These are phyloP conservation scores for Drosophila pseudotakahashii DNA, from an alignment of 2,888 invertebrate genomes.

Conservation along the genomic window DNA sequence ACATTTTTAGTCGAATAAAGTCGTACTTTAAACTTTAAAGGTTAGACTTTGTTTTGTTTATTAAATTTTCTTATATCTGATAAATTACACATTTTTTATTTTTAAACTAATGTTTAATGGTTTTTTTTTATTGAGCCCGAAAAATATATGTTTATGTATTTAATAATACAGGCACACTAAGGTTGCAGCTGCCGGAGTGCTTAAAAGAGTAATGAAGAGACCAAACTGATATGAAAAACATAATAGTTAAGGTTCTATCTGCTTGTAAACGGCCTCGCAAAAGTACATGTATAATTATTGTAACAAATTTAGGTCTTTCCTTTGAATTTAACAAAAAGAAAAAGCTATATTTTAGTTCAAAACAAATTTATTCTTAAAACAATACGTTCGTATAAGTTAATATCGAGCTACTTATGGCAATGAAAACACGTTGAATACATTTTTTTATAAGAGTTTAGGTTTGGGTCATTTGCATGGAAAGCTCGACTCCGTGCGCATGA, in stretches of 20 bases:
- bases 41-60: not conserved
- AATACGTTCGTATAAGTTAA: conserved; percentile 35
- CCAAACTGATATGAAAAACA: not conserved
- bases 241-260: not conserved
- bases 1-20: not conserved
- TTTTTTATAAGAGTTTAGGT: conserved; percentile 38
- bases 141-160: not conserved
- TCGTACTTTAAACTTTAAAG: not conserved
- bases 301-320: not conserved
- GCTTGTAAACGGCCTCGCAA: not conserved
- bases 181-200: not conserved
- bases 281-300: not conserved
- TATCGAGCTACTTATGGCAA: conserved; percentile 36
- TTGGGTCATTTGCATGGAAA: conserved; percentile 30
- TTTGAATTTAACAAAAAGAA: conserved; percentile 2
- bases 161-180: not conserved
- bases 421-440: conserved; percentile 40
- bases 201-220: not conserved
- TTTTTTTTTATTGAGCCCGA: not conserved
- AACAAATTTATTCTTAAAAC: conserved; percentile 7
- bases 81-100: not conserved
- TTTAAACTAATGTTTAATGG: not conserved
- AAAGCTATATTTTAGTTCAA: conserved; percentile 3
- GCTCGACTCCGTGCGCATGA: conserved; percentile 40
- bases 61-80: not conserved